Evolutionary conservation across 2,888 invertebrate species (phyloP).

Genomic region (Tachina fera): DNA sequence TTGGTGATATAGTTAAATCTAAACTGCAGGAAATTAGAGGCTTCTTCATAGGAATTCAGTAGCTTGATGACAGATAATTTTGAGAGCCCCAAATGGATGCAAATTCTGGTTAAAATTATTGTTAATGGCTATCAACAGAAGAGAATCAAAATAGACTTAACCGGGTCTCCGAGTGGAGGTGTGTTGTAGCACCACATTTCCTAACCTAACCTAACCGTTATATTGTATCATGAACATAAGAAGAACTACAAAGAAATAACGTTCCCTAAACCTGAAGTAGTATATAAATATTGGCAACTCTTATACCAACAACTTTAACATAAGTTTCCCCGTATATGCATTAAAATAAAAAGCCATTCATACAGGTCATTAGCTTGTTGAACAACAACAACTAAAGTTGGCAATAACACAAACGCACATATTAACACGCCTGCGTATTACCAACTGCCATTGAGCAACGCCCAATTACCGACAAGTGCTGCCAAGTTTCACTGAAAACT

Average conservation of each 20-base stretch:
- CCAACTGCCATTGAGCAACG: constrained; percentile 68
- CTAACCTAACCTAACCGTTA: too few species aligned
- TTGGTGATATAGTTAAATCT: too few species aligned
- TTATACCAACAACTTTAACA: constrained; percentile 21
- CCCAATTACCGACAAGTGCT: constrained; percentile 75
- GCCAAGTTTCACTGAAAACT: constrained; percentile 74
- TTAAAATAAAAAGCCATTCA: constrained; percentile 42
- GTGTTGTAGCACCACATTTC: too few species aligned
- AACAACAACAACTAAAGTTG: constrained; percentile 25
- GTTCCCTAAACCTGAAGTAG: background rate
- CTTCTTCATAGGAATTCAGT: too few species aligned
- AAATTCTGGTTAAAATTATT: too few species aligned
- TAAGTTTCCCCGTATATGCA: constrained; percentile 28
- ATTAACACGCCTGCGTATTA: constrained; percentile 66
- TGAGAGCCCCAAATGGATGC: too few species aligned
- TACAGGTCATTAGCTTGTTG: constrained; percentile 63
- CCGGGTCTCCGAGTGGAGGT: too few species aligned
- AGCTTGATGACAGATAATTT: too few species aligned
- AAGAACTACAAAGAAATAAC: background rate
- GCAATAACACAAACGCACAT: constrained; percentile 10
- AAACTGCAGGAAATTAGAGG: too few species aligned
- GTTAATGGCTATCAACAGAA: too few species aligned
- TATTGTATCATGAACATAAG: background rate
- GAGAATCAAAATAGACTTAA: too few species aligned
- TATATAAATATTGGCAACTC: background rate